Conservation (phyloP, 1,140 invertebrate species). For the Sminthurides bifidus region DNA sequence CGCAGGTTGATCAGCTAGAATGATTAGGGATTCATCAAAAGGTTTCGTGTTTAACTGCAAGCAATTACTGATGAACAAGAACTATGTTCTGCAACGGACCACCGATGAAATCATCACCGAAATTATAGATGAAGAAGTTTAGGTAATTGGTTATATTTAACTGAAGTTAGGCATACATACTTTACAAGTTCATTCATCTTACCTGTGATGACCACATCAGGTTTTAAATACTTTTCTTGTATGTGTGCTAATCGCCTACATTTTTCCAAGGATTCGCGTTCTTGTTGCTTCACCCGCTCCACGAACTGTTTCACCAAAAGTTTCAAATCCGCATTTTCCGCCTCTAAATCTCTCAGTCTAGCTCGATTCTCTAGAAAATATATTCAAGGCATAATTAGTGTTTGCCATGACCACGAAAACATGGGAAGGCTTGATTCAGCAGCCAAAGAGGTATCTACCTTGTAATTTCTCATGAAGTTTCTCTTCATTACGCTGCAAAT, state of each 20-base stretch:
- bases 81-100: too few relatives aligned
- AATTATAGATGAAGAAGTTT: too few relatives aligned
- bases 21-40: too few relatives aligned
- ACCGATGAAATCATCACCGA: too few relatives aligned
- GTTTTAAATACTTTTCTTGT: slow-evolving; percentile 10
- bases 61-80: too few relatives aligned
- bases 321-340: slow-evolving; percentile 26
- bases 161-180: neutral
- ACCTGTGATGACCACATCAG: slow-evolving; percentile 1
- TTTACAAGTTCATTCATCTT: slow-evolving; percentile 1
- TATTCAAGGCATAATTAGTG: neutral
- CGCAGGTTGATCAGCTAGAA: neutral
- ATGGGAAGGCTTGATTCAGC: neutral
- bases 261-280: slow-evolving; percentile 17
- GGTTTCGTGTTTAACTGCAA: too few relatives aligned
- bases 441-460: slow-evolving; percentile 8
- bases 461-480: slow-evolving; percentile 5
- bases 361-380: slow-evolving; percentile 4
- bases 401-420: neutral
- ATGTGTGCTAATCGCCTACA: slow-evolving; percentile 10
- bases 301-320: slow-evolving; percentile 24
- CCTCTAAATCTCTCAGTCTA: slow-evolving; percentile 12
- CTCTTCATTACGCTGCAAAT: slow-evolving; percentile 11
- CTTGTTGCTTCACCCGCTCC: slow-evolving; percentile 10
- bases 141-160: too few relatives aligned